A percentile compares a stretch with the other conserved stretches of the same genome.
Conservation (phyloP, 2,888 invertebrate species). For the Heteropelma amictum region DNA sequence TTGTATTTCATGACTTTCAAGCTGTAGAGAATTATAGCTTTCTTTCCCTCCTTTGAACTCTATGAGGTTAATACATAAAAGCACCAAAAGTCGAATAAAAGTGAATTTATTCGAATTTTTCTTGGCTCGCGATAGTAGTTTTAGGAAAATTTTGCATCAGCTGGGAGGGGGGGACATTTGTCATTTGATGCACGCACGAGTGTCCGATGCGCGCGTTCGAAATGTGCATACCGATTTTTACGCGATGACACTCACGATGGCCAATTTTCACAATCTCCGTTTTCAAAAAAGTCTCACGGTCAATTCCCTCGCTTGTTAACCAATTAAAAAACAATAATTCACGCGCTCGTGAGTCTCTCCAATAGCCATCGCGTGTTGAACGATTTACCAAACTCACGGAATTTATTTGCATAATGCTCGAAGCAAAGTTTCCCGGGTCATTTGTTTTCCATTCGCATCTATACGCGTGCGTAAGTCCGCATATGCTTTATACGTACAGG, state of each 20-base stretch:
- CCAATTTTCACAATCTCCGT: not conserved
- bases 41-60: no score
- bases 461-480: not conserved
- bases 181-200: not conserved
- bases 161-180: not conserved
- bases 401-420: conserved; percentile 26
- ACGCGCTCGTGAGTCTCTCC: conserved; percentile 7
- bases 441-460: not conserved
- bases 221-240: not conserved
- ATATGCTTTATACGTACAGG: no score
- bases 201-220: not conserved
- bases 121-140: conserved; percentile 13
- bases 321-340: conserved; percentile 31
- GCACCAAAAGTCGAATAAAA: conserved; percentile 8
- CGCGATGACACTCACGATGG: not conserved
- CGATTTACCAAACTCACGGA: not conserved
- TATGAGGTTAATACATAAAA: no score
- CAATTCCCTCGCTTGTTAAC: not conserved
- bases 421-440: not conserved
- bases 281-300: not conserved
- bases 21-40: no score
- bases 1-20: no score
- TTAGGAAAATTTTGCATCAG: conserved; percentile 43
- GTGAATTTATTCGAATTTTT: conserved; percentile 22
- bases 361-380: not conserved